Conservation (phyloP, 1,140 invertebrate genomes). For the Brachionus asplanchnoidis region DNA sequence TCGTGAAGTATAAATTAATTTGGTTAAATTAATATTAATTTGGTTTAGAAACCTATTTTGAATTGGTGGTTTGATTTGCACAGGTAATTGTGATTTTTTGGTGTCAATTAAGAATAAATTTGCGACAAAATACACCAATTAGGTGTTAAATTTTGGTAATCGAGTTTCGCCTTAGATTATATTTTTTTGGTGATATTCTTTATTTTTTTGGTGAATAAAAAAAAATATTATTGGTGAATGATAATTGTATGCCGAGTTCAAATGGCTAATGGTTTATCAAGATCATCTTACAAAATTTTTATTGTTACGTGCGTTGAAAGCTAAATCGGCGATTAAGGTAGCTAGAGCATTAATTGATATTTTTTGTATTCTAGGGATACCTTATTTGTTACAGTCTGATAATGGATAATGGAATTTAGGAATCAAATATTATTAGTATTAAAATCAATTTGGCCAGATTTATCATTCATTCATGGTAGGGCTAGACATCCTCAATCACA, state of each 20-base stretch:
- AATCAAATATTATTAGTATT: constrained; percentile 8
- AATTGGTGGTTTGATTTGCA: neutral
- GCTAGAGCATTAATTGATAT: constrained; percentile 7
- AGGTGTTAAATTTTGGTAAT: no score
- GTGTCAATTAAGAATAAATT: no score
- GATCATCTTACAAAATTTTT: constrained; percentile 42
- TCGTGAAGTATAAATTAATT: no score
- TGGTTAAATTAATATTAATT: no score
- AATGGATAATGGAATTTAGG: neutral
- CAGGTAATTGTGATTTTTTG: neutral
- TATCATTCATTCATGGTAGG: neutral
- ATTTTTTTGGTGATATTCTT: no score
- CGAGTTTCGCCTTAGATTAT: no score
- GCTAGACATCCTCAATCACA: neutral
- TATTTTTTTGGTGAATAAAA: no score
- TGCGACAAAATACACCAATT: no score
- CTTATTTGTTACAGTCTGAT: constrained; percentile 9
- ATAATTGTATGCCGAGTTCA: neutral
- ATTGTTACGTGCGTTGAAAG: constrained; percentile 1
- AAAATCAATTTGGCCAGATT: neutral
- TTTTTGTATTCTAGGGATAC: constrained; percentile 28
- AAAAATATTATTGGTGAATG: no score
- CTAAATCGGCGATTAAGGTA: constrained; percentile 25
- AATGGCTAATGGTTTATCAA: constrained; percentile 40
- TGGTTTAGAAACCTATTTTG: no score